Evolutionary conservation across 2,888 invertebrate genomes (phyloP), one percentile per base, ranked within the genome.

Genomic region (Sussaba pulchella): DNA sequence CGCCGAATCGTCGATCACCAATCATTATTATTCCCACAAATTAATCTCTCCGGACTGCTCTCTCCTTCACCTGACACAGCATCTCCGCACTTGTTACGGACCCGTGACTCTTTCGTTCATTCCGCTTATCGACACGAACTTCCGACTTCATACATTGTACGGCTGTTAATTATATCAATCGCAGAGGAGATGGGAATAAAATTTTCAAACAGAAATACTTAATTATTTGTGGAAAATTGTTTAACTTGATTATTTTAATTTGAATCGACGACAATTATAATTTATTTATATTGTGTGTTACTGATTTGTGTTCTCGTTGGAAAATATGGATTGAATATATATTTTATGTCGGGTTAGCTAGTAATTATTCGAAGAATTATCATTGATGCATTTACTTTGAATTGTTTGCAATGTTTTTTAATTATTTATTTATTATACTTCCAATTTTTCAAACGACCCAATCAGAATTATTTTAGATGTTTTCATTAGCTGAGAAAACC

Each of bases 1-100:
- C 84, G 78, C 74, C 77, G 81, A 82, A 82, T 78, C 82, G 81
- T 83, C 84, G 86, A 86, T 86, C 85, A 86, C 84, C 84, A 85
- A 86, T 88, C 88, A 89, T 88, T 89, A 88, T 87, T 86, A 84
- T 86, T 85, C 85, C 84, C 83, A 86, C 87, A 84, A 87, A 88
- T 89, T 88, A 89, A 88, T 87, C 87, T 85, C 85, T 82, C 82
- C 78, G 69, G 81, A 83, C 79, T 80, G 70, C 14, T 31, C 70
- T 72, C 67, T 24, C 24, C 80, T 74, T 69, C 14, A 57, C n/a
- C 70, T 71, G 84, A 83, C 82, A 82, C 78, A 81, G 77, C 59
- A 75, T 75, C 77, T 71, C 64, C 19, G 57, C 77, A 74, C 81
- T 81, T 77, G 70, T 81, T 77, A 77, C 81, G 41, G 57, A n/a